Conservation (phyloP, 1,140 invertebrate species). For the Drosophila mayri region DNA sequence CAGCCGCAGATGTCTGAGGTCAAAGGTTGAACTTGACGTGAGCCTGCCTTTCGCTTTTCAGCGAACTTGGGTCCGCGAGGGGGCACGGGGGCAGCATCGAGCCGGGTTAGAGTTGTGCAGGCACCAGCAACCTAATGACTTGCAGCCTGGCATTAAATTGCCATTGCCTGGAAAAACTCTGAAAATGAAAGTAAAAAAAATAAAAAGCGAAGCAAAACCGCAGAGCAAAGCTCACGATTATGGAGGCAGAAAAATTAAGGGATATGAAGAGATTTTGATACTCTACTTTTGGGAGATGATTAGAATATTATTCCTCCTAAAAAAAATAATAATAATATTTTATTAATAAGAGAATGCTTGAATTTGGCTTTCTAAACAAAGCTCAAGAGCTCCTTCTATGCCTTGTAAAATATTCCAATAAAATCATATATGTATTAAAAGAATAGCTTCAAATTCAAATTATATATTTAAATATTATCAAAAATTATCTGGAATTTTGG, state of each 20-base stretch:
- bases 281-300: conserved; percentile 12
- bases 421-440: neutral
- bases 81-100: neutral
- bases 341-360: neutral
- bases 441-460: neutral
- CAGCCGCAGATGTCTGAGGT: conserved; percentile 27
- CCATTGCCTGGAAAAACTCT: conserved; percentile 47
- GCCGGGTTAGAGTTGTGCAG: conserved; percentile 45
- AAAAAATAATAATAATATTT: neutral
- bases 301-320: neutral
- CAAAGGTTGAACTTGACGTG: conserved; percentile 63
- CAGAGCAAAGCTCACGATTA: conserved; percentile 65
- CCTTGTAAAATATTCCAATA: neutral
- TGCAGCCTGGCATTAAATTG: conserved; percentile 44
- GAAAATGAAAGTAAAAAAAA: conserved; percentile 57
- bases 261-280: conserved; percentile 14
- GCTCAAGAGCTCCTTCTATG: neutral
- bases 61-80: conserved; percentile 6
- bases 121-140: conserved; percentile 49
- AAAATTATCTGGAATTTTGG: neutral
- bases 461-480: too few species aligned
- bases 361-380: neutral
- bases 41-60: conserved; percentile 60
- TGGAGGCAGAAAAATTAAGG: conserved; percentile 3
- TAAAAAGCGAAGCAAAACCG: neutral